Evolutionary conservation across 2,113 vertebrate species (phyloP).

Genomic region (Eubucco bourcierii): DNA sequence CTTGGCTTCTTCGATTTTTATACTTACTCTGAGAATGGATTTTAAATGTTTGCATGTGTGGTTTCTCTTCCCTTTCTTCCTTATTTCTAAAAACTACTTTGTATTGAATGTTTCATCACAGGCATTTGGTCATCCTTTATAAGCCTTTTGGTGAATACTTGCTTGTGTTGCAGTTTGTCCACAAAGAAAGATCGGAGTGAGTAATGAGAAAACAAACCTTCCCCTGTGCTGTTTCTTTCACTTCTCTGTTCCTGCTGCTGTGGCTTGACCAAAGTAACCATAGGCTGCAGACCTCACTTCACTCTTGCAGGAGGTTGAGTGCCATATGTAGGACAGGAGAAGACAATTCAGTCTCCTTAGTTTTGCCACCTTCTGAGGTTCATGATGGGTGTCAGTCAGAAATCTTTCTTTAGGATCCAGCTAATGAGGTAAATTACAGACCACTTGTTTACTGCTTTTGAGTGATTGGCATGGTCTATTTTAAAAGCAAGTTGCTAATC

Average conservation of each 20-base stretch:
- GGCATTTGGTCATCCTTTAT: neutral
- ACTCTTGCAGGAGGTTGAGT: neutral
- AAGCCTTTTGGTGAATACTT: neutral
- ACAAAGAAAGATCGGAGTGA: neutral
- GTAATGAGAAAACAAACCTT: constrained; percentile 33
- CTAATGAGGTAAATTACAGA: constrained; percentile 21
- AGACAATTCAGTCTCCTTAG: neutral
- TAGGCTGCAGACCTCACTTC: neutral
- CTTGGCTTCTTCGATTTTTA: neutral
- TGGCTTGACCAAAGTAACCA: neutral
- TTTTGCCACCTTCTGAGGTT: neutral
- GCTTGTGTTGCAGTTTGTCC: constrained; percentile 36
- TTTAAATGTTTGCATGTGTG: neutral
- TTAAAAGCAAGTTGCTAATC: neutral
- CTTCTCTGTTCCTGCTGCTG: neutral
- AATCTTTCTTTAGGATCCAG: neutral
- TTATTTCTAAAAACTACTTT: neutral
- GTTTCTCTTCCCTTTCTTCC: constrained; percentile 25
- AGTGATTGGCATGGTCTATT: neutral
- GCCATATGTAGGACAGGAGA: neutral
- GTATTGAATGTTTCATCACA: neutral
- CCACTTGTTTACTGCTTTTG: neutral
- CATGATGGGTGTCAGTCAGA: neutral
- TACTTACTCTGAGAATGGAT: constrained; percentile 2
- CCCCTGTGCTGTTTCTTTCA: neutral